Base-by-base conservation (phyloP, 1,140 invertebrate genomes). In the Neuroterus valhalla region DNA sequence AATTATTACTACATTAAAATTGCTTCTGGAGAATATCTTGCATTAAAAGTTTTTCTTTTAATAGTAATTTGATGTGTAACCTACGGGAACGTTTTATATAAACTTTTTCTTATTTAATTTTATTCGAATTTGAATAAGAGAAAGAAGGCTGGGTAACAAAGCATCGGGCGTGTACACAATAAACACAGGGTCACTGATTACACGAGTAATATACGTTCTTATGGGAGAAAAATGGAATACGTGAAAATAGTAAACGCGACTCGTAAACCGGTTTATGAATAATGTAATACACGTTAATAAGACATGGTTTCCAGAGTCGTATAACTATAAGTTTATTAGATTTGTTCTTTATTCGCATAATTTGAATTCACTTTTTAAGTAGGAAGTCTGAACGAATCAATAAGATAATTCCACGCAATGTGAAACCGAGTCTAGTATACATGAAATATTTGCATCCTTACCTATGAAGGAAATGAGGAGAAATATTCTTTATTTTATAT, bases 241-340 rank as follows among this genome's bases (percentile, higher is more conserved):
- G 55, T 62, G 55, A 23, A 62, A 62, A 62, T 62, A 62, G 55
- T 62, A 62, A 62, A 62, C 26, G 26, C 55, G 31, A 62, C 55
- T 62, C 23, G 23, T 62, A 62, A 62, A 62, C 55, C 55, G 55
- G 55, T 62, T 62, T 31, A 62, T 62, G 55, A 62, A 62, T 62
- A 62, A 62, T 62, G 55, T 62, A 62, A 26, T 31, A 26, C 55
- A 31, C 55, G 31, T 62, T 62, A 62, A 62, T 62, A 62, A 62
- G 23, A 12, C 26, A 55, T 15, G 21, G 31, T 62, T 62, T 62
- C 31, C 55, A 62, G 31, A 14, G 55, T 31, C 55, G 26, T 52
- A 52, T 21, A 55, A 62, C 55, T 31, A 62, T 31, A 62, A 50
- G 26, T 62, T 62, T 26, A 62, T n/a, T n/a, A 31, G 5, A 62